A percentile compares a stretch with the other conserved stretches of the same genome.
phyloP scores from a whole-genome alignment of 23 tunicate genomes.

The Ascidia mentula region DNA sequence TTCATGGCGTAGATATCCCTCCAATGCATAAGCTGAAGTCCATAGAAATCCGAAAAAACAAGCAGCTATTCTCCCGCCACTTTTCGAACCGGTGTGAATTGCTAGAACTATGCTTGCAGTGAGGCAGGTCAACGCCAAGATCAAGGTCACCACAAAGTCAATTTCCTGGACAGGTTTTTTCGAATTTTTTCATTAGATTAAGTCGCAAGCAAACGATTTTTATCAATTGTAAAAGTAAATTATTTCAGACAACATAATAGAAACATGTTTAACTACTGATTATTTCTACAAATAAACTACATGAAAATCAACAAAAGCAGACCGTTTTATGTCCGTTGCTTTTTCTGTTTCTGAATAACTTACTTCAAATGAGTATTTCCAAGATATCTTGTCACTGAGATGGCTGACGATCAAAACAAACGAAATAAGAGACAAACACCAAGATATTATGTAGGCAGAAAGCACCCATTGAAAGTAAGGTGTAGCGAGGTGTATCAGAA shows the following conservation, averaged over 20 bases:
- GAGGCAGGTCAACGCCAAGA: slow-evolving; percentile 46
- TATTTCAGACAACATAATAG: too few species aligned
- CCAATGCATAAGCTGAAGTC: slow-evolving; percentile 49
- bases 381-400: slow-evolving; percentile 47
- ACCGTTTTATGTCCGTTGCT: too few species aligned
- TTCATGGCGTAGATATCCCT: slow-evolving; percentile 40
- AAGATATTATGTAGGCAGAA: slow-evolving; percentile 68
- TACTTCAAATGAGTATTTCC: slow-evolving; percentile 68
- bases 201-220: too few species aligned
- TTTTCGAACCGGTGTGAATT: slow-evolving; percentile 27
- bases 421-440: slow-evolving; percentile 39
- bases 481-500: not conserved
- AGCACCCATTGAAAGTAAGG: slow-evolving; percentile 53
- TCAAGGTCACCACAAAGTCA: slow-evolving; percentile 46
- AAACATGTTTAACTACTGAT: too few species aligned
- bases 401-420: slow-evolving; percentile 48
- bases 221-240: too few species aligned
- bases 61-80: slow-evolving; percentile 68
- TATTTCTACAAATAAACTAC: too few species aligned
- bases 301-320: too few species aligned
- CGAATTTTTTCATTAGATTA: too few species aligned
- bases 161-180: slow-evolving; percentile 51
- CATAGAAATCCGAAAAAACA: slow-evolving; percentile 64
- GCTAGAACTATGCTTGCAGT: slow-evolving; percentile 69
- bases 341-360: too few species aligned